These are phyloP conservation scores for Sylvilagus bachmani DNA, from an alignment of 2,113 vertebrate genomes.

Conservation along the genomic window DNA sequence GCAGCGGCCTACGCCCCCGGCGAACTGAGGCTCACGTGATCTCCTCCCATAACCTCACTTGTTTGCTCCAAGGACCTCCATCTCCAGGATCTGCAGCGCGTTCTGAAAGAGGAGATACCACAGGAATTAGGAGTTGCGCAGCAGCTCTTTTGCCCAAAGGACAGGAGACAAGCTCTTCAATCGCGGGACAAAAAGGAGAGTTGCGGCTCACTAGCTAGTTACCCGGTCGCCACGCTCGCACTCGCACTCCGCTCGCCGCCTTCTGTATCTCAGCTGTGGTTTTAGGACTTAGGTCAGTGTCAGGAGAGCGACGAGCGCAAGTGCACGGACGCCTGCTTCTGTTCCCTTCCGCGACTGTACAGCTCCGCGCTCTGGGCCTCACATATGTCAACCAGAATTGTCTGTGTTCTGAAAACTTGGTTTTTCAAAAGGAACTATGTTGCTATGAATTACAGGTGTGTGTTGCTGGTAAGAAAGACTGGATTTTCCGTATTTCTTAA, in stretches of 20 bases:
- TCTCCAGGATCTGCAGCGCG: constrained; percentile 84
- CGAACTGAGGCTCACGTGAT: constrained; percentile 83
- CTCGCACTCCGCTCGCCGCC: constrained; percentile 58
- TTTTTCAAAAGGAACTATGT: constrained; percentile 81
- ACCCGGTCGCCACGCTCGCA: not conserved
- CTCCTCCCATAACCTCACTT: constrained; percentile 89
- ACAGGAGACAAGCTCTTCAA: constrained; percentile 83
- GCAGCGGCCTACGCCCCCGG: constrained; percentile 86
- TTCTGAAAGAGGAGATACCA: constrained; percentile 84
- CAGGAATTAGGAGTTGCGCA: constrained; percentile 86
- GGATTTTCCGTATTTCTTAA: constrained; percentile 80
- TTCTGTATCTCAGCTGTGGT: constrained; percentile 77
- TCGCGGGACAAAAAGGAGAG: constrained; percentile 74
- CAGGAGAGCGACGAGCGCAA: constrained; percentile 74
- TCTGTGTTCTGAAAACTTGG: constrained; percentile 82
- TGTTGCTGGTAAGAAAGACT: constrained; percentile 85
- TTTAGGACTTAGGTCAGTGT: constrained; percentile 79
- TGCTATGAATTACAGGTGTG: constrained; percentile 80
- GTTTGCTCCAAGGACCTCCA: constrained; percentile 86
- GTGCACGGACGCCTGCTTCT: constrained; percentile 74
- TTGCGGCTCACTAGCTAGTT: constrained; percentile 55
- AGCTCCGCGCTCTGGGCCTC: constrained; percentile 82
- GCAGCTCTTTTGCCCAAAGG: constrained; percentile 86
- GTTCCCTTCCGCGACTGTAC: constrained; percentile 81
- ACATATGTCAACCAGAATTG: constrained; percentile 79